Percentiles rank a stretch among this genome's conserved stretches.
Evolutionary conservation across 2,113 vertebrate species (phyloP).

Genomic region (Hoplias malabaricus): DNA sequence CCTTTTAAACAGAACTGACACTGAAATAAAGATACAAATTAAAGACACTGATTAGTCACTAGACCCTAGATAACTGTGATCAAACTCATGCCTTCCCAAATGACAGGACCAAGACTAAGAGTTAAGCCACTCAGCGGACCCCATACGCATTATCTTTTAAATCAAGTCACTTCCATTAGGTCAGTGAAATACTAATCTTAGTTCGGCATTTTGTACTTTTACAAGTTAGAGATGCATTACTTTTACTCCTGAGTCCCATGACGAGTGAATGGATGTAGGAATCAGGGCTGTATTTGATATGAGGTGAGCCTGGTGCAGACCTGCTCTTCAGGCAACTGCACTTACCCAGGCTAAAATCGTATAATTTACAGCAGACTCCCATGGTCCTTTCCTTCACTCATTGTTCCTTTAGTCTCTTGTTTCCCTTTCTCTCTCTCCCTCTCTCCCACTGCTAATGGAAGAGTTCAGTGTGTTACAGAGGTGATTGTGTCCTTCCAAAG

Average conservation of each 20-base stretch:
- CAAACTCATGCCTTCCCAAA: no score
- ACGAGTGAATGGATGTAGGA: slow-evolving; percentile 41
- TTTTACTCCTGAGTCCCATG: neutral
- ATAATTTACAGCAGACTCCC: slow-evolving; percentile 18
- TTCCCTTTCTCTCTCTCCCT: slow-evolving; percentile 37
- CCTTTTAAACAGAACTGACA: no score
- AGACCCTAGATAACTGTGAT: no score
- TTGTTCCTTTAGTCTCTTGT: slow-evolving; percentile 9
- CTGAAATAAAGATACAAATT: no score
- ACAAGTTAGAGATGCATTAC: slow-evolving; percentile 11
- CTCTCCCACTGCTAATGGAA: slow-evolving; percentile 47
- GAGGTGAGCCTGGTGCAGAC: neutral
- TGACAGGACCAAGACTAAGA: no score
- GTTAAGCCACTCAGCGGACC: no score
- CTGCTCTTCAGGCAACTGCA: slow-evolving; percentile 37
- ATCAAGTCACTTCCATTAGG: no score
- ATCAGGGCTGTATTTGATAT: no score
- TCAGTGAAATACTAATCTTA: no score
- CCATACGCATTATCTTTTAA: no score
- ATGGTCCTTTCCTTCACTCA: neutral
- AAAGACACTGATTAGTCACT: no score
- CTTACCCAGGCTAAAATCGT: slow-evolving; percentile 31
- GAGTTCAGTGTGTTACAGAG: neutral
- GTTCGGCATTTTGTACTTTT: neutral
- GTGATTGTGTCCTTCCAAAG: slow-evolving; percentile 10